phyloP scores from a whole-genome alignment of 2,888 invertebrate genomes.

The Bombylius major region DNA sequence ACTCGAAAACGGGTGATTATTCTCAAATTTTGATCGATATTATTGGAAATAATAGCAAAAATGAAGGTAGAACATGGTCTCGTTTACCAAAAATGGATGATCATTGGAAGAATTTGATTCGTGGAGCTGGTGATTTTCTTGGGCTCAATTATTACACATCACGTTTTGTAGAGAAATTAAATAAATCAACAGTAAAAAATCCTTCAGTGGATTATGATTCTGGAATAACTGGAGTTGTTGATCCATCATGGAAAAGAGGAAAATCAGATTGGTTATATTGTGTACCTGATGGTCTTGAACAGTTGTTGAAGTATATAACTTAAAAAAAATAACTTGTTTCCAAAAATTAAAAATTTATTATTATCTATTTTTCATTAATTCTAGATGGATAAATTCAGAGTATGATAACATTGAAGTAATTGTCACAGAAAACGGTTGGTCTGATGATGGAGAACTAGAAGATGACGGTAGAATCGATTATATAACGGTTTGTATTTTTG shows the following conservation, averaged over 20 bases:
- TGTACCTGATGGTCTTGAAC: slow-evolving; percentile 25
- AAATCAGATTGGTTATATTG: slow-evolving; percentile 26
- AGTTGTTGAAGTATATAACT: slow-evolving; percentile 10
- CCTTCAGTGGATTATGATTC: slow-evolving; percentile 44
- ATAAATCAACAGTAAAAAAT: slow-evolving; percentile 19
- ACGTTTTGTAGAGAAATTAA: slow-evolving; percentile 16
- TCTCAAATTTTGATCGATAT: slow-evolving; percentile 25
- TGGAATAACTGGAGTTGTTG: slow-evolving; percentile 16
- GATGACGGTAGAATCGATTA: slow-evolving; percentile 29
- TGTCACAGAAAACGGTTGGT: slow-evolving; percentile 49
- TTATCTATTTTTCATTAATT: neutral
- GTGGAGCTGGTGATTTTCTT: slow-evolving; percentile 24
- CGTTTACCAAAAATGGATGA: slow-evolving; percentile 19
- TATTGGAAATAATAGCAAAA: slow-evolving; percentile 23
- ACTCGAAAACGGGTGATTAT: slow-evolving; percentile 25
- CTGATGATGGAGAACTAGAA: slow-evolving; percentile 35
- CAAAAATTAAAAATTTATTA: too few relatives aligned
- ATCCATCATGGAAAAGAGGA: slow-evolving; percentile 22
- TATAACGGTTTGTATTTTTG: slow-evolving; percentile 16
- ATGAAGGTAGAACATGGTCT: slow-evolving; percentile 25
- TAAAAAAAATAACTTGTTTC: neutral
- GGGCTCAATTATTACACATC: slow-evolving; percentile 27
- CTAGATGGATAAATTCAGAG: slow-evolving; percentile 41
- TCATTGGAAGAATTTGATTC: slow-evolving; percentile 17
- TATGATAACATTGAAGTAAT: slow-evolving; percentile 43